Conservation (phyloP, 30 jellyfish, hydroid and myxozoan species). For the Aurelia aurita complex sp. Pacific region DNA sequence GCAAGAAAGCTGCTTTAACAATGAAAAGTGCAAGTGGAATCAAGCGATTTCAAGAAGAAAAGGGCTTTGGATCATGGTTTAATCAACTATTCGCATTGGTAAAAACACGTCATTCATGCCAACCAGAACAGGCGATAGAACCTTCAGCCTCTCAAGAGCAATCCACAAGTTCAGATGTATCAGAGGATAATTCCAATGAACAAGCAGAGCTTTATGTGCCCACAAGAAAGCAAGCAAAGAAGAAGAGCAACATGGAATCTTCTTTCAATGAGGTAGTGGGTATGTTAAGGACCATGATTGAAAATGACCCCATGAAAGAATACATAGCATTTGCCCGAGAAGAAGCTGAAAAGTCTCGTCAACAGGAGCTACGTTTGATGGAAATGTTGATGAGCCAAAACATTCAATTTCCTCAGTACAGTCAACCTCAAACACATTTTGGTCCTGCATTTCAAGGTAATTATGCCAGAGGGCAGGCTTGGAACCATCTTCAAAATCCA, state of each 20-base stretch:
- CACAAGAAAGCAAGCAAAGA: background rate
- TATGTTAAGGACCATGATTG: slow-evolving; percentile 22
- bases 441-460: slow-evolving; percentile 1
- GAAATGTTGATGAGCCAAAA: background rate
- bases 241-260: slow-evolving; percentile 7
- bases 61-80: slow-evolving; percentile 35
- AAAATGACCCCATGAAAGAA: slow-evolving; percentile 33
- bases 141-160: slow-evolving; percentile 14
- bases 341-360: slow-evolving; percentile 39
- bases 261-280: slow-evolving; percentile 31
- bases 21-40: slow-evolving; percentile 42
- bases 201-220: slow-evolving; percentile 21
- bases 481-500: slow-evolving; percentile 6
- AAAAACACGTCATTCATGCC: slow-evolving; percentile 41
- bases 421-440: background rate
- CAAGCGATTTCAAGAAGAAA: slow-evolving; percentile 23
- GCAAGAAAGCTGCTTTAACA: slow-evolving; percentile 53
- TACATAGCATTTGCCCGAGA: slow-evolving; percentile 46
- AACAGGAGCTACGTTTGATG: slow-evolving; percentile 28
- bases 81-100: slow-evolving; percentile 1
- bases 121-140: slow-evolving; percentile 65
- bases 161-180: slow-evolving; percentile 15
- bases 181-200: background rate
- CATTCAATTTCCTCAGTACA: too few relatives aligned
- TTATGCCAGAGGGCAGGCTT: slow-evolving; percentile 13